Base-by-base conservation (phyloP, 1,140 invertebrate genomes). In the Zaprionus lachaisei region DNA sequence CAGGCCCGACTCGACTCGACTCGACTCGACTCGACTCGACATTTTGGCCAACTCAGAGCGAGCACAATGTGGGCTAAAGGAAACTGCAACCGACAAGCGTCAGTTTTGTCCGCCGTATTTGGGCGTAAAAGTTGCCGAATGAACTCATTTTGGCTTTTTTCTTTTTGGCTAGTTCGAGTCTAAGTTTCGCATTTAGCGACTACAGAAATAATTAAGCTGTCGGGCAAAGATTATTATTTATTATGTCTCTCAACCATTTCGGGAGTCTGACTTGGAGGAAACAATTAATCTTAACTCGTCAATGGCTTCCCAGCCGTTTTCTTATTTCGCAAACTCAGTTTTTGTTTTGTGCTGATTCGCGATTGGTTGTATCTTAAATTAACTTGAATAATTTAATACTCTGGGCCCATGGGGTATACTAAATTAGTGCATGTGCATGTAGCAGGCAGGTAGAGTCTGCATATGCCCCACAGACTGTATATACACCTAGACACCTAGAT, bases 41-140 rank as follows among this genome's bases (percentile, higher is more conserved):
- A 70, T 71, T 83, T 83, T 77, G 82, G 79, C 56, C 79, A 72
- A 67, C 75, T 72, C 47, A 37, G n/a, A 15, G n/a, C n/a, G 14
- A 14, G n/a, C n/a, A 15, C 37, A 11, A 76, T 90, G 84, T 89
- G 84, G 84, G 84, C 84, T 81, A 90, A 90, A 89, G 85, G 84
- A 90, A 89, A 86, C 75, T 69, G 37, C 78, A 64, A 68, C 56
- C 31, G 44, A 26, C 66, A 44, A 49, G 54, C 62, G 41, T 54
- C 37, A 65, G 38, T 37, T n/a, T 26, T 15, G 63, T 31, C 61
- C 38, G 49, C 41, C 84, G 69, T 81, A 84, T 90, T 90, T 89
- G 84, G 84, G 84, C 81, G 84, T 89, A 81, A 90, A 89, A 89
- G 79, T 69, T 77, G 57, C 54, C 66, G 56, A 81, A 83, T 83